phyloP scores from a whole-genome alignment of 2,888 invertebrate species.

The Isotomurus palustris region DNA sequence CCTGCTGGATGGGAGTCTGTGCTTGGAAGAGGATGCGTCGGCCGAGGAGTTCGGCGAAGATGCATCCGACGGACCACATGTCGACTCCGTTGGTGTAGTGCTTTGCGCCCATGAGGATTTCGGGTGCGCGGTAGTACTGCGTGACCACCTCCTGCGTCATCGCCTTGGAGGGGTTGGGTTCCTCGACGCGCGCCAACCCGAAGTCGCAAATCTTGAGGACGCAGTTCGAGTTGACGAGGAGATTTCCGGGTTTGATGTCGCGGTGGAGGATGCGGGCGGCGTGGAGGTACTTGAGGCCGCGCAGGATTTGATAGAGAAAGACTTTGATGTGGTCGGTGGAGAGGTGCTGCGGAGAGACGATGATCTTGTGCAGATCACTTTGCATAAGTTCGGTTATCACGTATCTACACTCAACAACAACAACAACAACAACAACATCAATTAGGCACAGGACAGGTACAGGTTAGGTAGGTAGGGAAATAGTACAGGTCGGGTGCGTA shows the following conservation, averaged over 20 bases:
- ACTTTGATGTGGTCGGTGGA: constrained; percentile 99
- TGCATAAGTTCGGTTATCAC: constrained; percentile 99
- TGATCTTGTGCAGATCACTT: constrained; percentile 99
- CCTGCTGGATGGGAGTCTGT: constrained; percentile 94
- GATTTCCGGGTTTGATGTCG: constrained; percentile 98
- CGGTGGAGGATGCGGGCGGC: constrained; percentile 96
- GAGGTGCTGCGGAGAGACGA: constrained; percentile 97
- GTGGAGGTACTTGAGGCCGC: constrained; percentile 97
- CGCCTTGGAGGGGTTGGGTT: constrained; percentile 83
- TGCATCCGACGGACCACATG: constrained; percentile 99
- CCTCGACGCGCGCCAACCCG: constrained; percentile 87
- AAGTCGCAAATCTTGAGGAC: constrained; percentile 99
- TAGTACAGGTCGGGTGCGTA: no score
- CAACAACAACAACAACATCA: constrained; percentile 7
- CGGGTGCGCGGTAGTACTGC: constrained; percentile 98
- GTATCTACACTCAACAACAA: constrained; percentile 64
- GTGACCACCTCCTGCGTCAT: constrained; percentile 99
- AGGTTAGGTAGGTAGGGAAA: no score
- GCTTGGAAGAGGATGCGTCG: constrained; percentile 96
- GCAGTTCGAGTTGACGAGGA: constrained; percentile 98
- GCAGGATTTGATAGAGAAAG: constrained; percentile 98
- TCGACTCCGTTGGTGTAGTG: constrained; percentile 96
- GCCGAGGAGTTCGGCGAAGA: constrained; percentile 95
- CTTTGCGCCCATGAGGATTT: constrained; percentile 97
- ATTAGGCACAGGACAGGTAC: no score